These are phyloP conservation scores for Cottus gobio DNA, from an alignment of 2,113 vertebrate genomes.

Conservation along the genomic window DNA sequence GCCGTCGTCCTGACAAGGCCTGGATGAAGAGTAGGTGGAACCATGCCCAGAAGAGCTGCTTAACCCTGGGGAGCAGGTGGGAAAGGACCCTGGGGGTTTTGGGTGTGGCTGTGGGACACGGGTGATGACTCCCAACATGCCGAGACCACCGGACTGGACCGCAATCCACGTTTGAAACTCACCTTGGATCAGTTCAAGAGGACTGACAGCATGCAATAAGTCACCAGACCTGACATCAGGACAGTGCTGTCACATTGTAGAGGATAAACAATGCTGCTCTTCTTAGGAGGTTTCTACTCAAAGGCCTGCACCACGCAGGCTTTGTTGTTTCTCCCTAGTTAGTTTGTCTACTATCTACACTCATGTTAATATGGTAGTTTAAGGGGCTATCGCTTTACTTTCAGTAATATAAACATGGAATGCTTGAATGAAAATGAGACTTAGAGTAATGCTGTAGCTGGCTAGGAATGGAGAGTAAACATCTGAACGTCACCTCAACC, in stretches of 20 bases:
- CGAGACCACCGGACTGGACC: slow-evolving; percentile 34
- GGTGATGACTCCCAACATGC: slow-evolving; percentile 14
- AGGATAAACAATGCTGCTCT: slow-evolving; percentile 41
- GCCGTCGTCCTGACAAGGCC: slow-evolving; percentile 94
- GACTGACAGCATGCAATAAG: slow-evolving; percentile 83
- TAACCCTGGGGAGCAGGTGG: slow-evolving; percentile 34
- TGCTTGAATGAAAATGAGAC: slow-evolving; percentile 71
- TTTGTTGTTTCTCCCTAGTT: slow-evolving; percentile 29
- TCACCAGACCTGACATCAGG: slow-evolving; percentile 70
- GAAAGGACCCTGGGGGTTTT: slow-evolving; percentile 34
- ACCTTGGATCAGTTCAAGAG: slow-evolving; percentile 53
- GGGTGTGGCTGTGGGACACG: slow-evolving; percentile 43
- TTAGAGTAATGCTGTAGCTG: slow-evolving; percentile 69
- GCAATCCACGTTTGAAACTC: slow-evolving; percentile 28
- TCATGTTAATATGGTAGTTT: slow-evolving; percentile 56
- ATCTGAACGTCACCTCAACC: neutral
- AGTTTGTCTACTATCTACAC: slow-evolving; percentile 48
- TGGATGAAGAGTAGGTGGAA: slow-evolving; percentile 49
- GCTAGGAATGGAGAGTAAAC: slow-evolving; percentile 5
- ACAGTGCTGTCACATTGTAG: slow-evolving; percentile 60
- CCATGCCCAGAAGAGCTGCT: slow-evolving; percentile 55
- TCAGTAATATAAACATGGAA: slow-evolving; percentile 65
- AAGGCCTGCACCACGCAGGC: slow-evolving; percentile 21
- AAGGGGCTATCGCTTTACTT: slow-evolving; percentile 48
- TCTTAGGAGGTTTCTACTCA: slow-evolving; percentile 51